A percentile compares a stretch with the other conserved stretches of the same genome.
These are phyloP conservation scores for Heliconius sara DNA, from an alignment of 2,888 invertebrate species.

Conservation along the genomic window DNA sequence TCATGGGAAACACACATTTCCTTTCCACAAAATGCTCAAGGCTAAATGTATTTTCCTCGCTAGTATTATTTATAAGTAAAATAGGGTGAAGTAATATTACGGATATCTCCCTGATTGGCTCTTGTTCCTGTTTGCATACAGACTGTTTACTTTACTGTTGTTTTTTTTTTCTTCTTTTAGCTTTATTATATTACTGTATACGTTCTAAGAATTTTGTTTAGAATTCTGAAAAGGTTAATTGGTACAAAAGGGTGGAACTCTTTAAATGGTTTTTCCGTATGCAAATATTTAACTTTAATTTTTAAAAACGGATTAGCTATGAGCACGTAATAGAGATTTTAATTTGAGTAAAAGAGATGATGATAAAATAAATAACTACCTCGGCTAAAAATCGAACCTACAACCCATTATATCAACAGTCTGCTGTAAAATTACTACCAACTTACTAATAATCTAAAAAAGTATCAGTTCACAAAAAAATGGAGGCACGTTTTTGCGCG, in stretches of 20 bases:
- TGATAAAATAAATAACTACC: not conserved
- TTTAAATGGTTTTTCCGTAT: no score
- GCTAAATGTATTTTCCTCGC: constrained; percentile 72
- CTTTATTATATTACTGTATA: constrained; percentile 5
- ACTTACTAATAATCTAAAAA: constrained; percentile 2
- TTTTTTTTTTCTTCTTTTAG: constrained; percentile 6
- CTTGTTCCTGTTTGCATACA: constrained; percentile 26
- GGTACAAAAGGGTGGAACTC: not conserved
- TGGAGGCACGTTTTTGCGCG: constrained; percentile 34
- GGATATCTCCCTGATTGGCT: constrained; percentile 38
- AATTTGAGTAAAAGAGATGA: no score
- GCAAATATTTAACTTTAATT: no score
- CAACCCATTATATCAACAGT: not conserved
- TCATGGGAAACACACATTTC: constrained; percentile 81
- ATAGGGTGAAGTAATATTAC: constrained; percentile 49
- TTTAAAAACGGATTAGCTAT: no score
- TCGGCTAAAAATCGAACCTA: not conserved
- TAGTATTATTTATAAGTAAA: constrained; percentile 65
- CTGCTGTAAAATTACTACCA: not conserved
- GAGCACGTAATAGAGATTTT: no score
- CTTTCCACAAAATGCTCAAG: constrained; percentile 75
- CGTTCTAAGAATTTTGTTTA: not conserved
- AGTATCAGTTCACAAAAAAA: constrained; percentile 30
- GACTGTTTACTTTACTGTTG: constrained; percentile 16
- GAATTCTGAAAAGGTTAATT: not conserved